A percentile compares a stretch with the other conserved stretches of the same genome.
phyloP scores from a whole-genome alignment of 2,888 invertebrate species.

The Lepas anatifera region DNA sequence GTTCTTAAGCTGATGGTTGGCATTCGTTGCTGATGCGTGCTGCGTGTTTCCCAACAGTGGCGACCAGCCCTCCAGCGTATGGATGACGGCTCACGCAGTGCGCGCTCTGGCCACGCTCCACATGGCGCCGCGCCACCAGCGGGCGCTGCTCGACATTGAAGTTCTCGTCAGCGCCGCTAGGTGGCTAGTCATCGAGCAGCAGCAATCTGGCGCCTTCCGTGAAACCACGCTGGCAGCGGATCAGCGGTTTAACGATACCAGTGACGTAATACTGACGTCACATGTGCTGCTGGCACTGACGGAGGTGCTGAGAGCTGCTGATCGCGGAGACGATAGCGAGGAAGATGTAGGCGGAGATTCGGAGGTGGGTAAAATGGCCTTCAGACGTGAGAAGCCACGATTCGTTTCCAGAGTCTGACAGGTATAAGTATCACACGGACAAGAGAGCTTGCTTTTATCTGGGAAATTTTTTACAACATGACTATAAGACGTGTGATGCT shows the following conservation, averaged over 20 bases:
- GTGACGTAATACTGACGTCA: constrained; percentile 4
- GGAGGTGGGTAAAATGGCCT: neutral
- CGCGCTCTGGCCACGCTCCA: constrained; percentile 21
- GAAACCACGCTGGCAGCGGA: neutral
- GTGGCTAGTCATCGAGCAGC: neutral
- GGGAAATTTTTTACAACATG: too few species aligned
- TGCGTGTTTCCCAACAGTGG: constrained; percentile 14
- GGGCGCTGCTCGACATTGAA: neutral
- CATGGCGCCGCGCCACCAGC: constrained; percentile 18
- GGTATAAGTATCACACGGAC: too few species aligned
- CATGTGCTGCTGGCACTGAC: neutral
- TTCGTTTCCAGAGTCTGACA: too few species aligned
- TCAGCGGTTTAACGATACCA: neutral
- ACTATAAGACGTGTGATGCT: too few species aligned
- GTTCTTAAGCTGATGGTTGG: too few species aligned
- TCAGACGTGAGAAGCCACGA: too few species aligned
- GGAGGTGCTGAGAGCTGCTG: neutral
- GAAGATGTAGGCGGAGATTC: neutral
- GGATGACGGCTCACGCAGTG: constrained; percentile 22
- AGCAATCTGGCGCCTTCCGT: neutral
- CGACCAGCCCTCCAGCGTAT: constrained; percentile 20
- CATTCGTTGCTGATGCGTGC: too few species aligned
- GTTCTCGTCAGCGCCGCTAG: neutral
- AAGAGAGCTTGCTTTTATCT: too few species aligned
- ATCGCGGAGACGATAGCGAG: neutral